phyloP scores from a whole-genome alignment of 2,888 invertebrate genomes.

The Chrysomela aeneicollis region DNA sequence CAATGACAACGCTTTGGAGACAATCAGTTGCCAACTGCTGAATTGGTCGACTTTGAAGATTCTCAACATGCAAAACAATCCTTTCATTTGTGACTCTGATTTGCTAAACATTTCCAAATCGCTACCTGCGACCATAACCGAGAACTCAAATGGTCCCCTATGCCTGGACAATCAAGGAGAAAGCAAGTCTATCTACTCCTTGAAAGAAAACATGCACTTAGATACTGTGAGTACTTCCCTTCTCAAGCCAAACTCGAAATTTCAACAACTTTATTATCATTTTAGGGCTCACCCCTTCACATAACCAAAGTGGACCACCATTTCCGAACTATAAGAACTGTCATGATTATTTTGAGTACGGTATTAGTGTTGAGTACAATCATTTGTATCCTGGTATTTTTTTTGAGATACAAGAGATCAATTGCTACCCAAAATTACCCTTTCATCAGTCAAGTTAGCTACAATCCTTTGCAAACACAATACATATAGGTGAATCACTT shows the following conservation, averaged over 20 bases:
- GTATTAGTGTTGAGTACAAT: conserved; percentile 46
- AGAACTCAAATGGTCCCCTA: conserved; percentile 49
- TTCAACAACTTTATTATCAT: too few species aligned
- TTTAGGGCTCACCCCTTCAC: conserved; percentile 23
- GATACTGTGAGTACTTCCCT: conserved; percentile 8
- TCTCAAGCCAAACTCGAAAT: background rate
- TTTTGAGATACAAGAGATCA: conserved; percentile 49
- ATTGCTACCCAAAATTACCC: conserved; percentile 49
- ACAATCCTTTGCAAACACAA: conserved; percentile 50
- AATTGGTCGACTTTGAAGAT: conserved; percentile 66
- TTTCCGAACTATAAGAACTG: conserved; percentile 49
- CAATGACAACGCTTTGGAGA: conserved; percentile 68
- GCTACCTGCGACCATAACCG: conserved; percentile 47
- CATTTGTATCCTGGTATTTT: conserved; percentile 48
- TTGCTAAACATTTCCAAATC: conserved; percentile 55
- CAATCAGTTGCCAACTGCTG: conserved; percentile 64
- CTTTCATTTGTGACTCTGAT: conserved; percentile 71
- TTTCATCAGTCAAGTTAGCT: conserved; percentile 53
- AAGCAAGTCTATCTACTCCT: conserved; percentile 44
- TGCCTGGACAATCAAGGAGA: conserved; percentile 46
- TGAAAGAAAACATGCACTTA: conserved; percentile 33
- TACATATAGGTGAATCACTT: conserved; percentile 7
- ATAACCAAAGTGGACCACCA: conserved; percentile 35
- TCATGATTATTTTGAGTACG: conserved; percentile 48
- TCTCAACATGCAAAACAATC: conserved; percentile 70